Evolutionary conservation across 2,797 vertebrate species (phyloP).

Genomic region (Coranthus polyacanthus): DNA sequence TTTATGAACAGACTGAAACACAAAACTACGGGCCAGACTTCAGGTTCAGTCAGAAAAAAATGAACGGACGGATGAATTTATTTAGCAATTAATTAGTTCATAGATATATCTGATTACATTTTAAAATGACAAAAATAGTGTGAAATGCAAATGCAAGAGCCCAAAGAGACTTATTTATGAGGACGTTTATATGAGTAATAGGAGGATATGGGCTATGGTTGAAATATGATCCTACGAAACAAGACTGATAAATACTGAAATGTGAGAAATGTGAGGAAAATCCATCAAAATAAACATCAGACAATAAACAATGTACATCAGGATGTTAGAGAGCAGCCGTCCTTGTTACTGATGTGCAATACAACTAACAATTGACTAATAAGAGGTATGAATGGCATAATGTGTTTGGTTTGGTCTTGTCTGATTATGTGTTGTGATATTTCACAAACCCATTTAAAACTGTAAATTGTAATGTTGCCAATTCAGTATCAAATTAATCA

Average conservation of each 20-base stretch:
- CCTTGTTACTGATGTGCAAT: no score
- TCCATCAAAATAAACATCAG: background rate
- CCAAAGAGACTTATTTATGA: constrained; percentile 1
- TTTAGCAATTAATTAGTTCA: background rate
- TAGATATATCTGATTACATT: background rate
- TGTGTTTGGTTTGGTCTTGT: constrained; percentile 2
- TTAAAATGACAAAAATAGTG: background rate
- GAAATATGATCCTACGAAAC: constrained; percentile 1
- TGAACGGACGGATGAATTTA: constrained; percentile 10
- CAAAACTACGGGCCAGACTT: constrained; percentile 16
- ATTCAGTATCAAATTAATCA: background rate
- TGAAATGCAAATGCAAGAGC: constrained; percentile 4
- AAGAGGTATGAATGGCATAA: background rate
- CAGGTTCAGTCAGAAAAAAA: background rate
- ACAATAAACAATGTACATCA: no score
- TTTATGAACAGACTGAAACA: constrained; percentile 25
- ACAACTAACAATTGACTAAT: no score
- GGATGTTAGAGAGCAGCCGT: no score
- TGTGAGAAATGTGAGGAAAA: background rate
- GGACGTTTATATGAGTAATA: background rate
- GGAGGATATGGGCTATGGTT: background rate
- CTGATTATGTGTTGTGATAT: background rate
- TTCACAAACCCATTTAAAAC: background rate
- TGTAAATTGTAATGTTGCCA: no score
- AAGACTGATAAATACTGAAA: background rate